Evolutionary conservation across 2,888 invertebrate genomes (phyloP).

Genomic region (Folsomia candida): DNA sequence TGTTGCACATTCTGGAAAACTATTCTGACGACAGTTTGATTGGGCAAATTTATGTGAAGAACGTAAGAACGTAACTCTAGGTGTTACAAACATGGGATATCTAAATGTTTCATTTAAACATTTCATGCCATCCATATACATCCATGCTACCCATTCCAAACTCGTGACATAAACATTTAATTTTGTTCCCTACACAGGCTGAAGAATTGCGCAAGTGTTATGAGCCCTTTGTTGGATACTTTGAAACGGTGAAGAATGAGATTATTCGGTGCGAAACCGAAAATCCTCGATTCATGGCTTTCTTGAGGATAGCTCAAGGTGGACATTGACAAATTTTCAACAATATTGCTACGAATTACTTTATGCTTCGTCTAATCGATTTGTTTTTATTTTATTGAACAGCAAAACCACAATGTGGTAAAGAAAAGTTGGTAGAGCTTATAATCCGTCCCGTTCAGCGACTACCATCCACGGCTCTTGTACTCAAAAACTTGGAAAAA

Average conservation of each 20-base stretch:
- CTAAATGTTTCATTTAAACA: no score
- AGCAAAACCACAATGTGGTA: slow-evolving; percentile 84
- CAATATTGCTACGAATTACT: neutral
- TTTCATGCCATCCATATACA: no score
- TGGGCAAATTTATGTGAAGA: slow-evolving; percentile 82
- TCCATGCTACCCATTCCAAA: no score
- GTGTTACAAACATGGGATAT: neutral
- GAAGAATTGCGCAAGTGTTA: slow-evolving; percentile 89
- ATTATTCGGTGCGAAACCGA: slow-evolving; percentile 84
- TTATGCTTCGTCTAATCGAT: no score
- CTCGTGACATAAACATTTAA: no score
- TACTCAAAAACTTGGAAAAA: slow-evolving; percentile 92
- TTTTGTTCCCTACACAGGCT: no score
- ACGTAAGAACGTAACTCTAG: slow-evolving; percentile 56
- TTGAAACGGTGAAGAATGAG: slow-evolving; percentile 94
- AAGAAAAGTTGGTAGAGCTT: slow-evolving; percentile 91
- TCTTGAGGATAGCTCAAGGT: slow-evolving; percentile 90
- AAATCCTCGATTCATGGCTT: slow-evolving; percentile 96
- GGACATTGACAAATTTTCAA: slow-evolving; percentile 8
- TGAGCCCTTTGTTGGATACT: slow-evolving; percentile 97
- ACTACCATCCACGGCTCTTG: slow-evolving; percentile 89
- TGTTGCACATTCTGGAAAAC: slow-evolving; percentile 66
- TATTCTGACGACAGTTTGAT: slow-evolving; percentile 87
- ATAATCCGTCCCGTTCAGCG: slow-evolving; percentile 97
- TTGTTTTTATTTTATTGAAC: slow-evolving; percentile 7